Percentiles rank a stretch among this genome's conserved stretches.
Conservation (phyloP, 2,797 vertebrate species). For the Echeneis naucrates region DNA sequence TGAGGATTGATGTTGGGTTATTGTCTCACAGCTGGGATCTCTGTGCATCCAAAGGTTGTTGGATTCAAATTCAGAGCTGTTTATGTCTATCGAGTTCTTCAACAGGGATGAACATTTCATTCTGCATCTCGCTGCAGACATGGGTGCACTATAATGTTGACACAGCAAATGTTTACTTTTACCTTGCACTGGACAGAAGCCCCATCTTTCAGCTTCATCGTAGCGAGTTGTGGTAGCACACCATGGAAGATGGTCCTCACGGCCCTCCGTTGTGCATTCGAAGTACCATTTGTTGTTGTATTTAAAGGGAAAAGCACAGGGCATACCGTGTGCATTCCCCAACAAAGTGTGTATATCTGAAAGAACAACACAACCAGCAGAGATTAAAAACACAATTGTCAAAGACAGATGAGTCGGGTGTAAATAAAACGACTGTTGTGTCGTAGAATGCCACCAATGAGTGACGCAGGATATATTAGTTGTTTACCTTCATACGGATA, state of each 20-base stretch:
- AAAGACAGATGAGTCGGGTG: not conserved
- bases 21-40: not conserved
- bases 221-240: slow-evolving; percentile 93
- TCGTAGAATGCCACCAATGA: not conserved
- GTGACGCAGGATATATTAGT: not conserved
- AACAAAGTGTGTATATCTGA: slow-evolving; percentile 89
- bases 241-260: slow-evolving; percentile 88
- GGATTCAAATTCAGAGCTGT: not conserved
- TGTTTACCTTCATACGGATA: slow-evolving; percentile 89
- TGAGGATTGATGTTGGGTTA: not conserved
- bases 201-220: slow-evolving; percentile 91
- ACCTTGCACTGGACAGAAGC: slow-evolving; percentile 93
- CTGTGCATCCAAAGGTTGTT: not conserved
- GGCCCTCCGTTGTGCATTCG: slow-evolving; percentile 90
- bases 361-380: slow-evolving; percentile 39
- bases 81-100: too few species aligned
- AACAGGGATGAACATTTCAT: not conserved
- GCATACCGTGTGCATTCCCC: slow-evolving; percentile 90
- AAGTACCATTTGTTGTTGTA: slow-evolving; percentile 93
- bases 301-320: slow-evolving; percentile 93
- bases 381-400: not conserved
- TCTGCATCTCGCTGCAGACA: not conserved
- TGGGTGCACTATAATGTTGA: not conserved
- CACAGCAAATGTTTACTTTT: slow-evolving; percentile 31
- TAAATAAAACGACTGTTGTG: not conserved